These are phyloP conservation scores for Momotus momota DNA, from an alignment of 2,797 vertebrate genomes.

Conservation along the genomic window DNA sequence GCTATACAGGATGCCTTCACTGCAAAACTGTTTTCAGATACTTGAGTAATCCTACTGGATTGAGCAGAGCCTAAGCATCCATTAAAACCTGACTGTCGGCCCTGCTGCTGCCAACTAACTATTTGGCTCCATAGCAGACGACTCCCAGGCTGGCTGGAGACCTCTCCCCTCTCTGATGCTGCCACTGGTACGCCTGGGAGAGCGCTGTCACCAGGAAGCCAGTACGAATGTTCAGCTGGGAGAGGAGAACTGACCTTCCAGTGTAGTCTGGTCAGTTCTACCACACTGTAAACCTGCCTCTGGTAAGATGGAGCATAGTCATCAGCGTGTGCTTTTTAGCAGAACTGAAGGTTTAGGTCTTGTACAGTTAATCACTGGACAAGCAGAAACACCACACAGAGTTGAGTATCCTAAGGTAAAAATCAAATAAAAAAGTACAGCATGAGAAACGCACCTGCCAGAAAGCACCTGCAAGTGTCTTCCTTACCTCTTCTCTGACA, in stretches of 20 bases:
- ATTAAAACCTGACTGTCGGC: not conserved
- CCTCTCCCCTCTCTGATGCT: not conserved
- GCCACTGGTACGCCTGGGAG: not conserved
- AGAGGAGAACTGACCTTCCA: not conserved
- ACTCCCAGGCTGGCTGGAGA: not conserved
- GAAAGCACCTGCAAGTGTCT: not conserved
- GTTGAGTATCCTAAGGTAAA: not conserved
- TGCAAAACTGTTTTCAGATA: not conserved
- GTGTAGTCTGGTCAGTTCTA: not conserved
- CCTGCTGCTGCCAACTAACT: not conserved
- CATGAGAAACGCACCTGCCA: not conserved
- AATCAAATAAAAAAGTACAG: not conserved
- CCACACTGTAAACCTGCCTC: not conserved
- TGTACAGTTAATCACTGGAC: not conserved
- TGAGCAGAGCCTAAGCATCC: not conserved
- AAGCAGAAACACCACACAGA: not conserved
- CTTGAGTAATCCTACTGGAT: not conserved
- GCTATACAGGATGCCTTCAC: not conserved
- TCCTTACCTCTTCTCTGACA: not conserved
- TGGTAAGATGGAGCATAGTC: not conserved
- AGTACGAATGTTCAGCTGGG: not conserved
- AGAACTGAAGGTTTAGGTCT: not conserved
- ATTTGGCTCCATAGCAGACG: not conserved
- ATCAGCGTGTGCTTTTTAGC: not conserved
- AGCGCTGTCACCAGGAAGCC: not conserved